phyloP scores from a whole-genome alignment of 2,888 invertebrate genomes.

The Hipparchia sbordonii region DNA sequence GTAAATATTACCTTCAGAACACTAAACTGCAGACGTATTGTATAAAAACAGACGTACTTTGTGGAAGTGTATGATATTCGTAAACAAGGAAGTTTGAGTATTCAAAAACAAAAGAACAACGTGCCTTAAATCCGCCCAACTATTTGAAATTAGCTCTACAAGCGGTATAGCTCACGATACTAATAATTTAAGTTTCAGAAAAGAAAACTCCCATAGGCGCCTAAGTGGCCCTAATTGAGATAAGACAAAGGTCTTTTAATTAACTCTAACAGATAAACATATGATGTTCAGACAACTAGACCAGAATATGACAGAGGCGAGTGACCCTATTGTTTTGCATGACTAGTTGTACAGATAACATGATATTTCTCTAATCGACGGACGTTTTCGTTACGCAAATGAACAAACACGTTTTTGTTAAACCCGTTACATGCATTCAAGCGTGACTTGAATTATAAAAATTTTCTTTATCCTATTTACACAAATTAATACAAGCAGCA shows the following conservation, averaged over 20 bases:
- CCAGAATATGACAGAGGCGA: neutral
- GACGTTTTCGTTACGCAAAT: conserved; percentile 5
- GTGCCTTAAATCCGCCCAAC: too few relatives aligned
- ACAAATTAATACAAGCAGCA: too few relatives aligned
- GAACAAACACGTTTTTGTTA: conserved; percentile 11
- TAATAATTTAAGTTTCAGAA: neutral
- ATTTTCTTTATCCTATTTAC: too few relatives aligned
- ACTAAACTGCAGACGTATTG: too few relatives aligned
- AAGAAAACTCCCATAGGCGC: neutral
- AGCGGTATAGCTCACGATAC: too few relatives aligned
- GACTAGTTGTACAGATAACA: conserved; percentile 14
- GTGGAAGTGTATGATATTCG: too few relatives aligned
- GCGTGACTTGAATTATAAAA: neutral
- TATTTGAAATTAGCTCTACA: too few relatives aligned
- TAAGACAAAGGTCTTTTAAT: conserved; percentile 14
- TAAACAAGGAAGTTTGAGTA: too few relatives aligned
- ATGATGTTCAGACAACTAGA: conserved; percentile 1
- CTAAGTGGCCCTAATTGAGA: conserved; percentile 3
- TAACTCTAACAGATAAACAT: conserved; percentile 1
- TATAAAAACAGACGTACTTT: too few relatives aligned
- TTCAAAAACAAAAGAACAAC: too few relatives aligned
- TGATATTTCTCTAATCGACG: conserved; percentile 17
- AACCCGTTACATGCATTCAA: conserved; percentile 6
- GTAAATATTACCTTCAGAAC: too few relatives aligned
- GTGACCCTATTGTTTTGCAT: conserved; percentile 20